phyloP scores from a whole-genome alignment of 2,888 invertebrate genomes.

The Frankliniella fusca region DNA sequence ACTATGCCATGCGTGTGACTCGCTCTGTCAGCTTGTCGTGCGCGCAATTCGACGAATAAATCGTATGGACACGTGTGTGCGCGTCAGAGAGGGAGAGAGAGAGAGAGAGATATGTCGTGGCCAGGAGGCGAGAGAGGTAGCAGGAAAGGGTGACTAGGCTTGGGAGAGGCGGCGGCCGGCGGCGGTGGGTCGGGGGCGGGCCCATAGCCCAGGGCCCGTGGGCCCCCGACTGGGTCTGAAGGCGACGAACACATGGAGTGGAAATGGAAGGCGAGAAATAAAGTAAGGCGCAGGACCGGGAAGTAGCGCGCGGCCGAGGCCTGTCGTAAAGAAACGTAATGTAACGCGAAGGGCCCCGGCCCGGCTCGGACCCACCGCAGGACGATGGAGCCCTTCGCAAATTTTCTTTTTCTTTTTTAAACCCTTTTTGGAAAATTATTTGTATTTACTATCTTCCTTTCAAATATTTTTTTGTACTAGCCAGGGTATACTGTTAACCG shows the following conservation, averaged over 20 bases:
- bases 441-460: no score
- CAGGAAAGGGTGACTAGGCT: no score
- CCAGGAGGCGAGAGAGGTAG: no score
- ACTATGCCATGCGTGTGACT: no score
- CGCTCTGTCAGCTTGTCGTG: neutral
- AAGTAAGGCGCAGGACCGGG: neutral
- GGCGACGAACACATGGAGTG: conserved; percentile 21
- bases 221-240: neutral
- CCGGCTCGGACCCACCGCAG: no score
- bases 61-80: neutral
- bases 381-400: neutral
- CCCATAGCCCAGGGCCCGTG: neutral
- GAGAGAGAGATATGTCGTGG: neutral
- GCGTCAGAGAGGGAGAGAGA: neutral
- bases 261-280: conserved; percentile 5
- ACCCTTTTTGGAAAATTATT: no score
- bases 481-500: no score
- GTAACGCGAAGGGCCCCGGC: no score
- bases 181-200: neutral
- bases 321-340: no score
- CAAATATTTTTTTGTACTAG: no score
- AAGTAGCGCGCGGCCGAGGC: neutral
- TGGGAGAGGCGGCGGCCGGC: neutral
- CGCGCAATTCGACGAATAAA: conserved; percentile 3
- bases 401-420: neutral